Percentiles rank a stretch among this genome's conserved stretches.
Evolutionary conservation across 1,140 invertebrate genomes (phyloP).

Genomic region (Ooceraea biroi): DNA sequence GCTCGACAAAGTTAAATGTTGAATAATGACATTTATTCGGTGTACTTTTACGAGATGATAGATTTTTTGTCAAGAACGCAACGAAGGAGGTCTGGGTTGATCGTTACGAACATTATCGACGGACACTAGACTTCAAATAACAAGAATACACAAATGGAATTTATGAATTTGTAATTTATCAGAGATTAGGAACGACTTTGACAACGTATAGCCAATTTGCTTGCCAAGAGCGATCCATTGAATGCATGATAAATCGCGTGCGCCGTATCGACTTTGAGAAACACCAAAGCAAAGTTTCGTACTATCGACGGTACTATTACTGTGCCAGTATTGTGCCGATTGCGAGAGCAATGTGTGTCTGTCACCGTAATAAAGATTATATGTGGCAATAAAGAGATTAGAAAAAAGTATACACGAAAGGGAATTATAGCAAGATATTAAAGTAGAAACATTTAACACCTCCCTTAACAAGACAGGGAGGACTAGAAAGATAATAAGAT

Average conservation of each 20-base stretch:
- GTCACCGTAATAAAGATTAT: background rate
- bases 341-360: background rate
- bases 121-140: background rate
- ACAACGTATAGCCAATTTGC: conserved; percentile 3
- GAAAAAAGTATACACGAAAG: background rate
- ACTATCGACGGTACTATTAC: conserved; percentile 31
- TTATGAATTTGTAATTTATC: conserved; percentile 12
- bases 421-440: background rate
- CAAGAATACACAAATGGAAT: background rate
- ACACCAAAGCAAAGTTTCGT: conserved; percentile 37
- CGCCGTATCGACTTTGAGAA: conserved; percentile 33
- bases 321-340: conserved; percentile 53
- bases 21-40: background rate
- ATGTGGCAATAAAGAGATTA: conserved; percentile 2
- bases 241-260: conserved; percentile 47
- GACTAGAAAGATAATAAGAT: background rate
- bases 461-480: background rate
- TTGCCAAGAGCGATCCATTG: conserved; percentile 6
- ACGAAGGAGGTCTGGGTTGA: background rate
- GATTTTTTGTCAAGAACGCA: conserved; percentile 11
- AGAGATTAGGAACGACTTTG: conserved; percentile 14
- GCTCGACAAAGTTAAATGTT: background rate
- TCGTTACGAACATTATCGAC: background rate
- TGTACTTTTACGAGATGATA: conserved; percentile 6
- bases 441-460: conserved; percentile 21